Percentiles rank a stretch among this genome's conserved stretches.
Evolutionary conservation across 2,113 vertebrate species (phyloP).

Genomic region (Pygoscelis antarcticus): DNA sequence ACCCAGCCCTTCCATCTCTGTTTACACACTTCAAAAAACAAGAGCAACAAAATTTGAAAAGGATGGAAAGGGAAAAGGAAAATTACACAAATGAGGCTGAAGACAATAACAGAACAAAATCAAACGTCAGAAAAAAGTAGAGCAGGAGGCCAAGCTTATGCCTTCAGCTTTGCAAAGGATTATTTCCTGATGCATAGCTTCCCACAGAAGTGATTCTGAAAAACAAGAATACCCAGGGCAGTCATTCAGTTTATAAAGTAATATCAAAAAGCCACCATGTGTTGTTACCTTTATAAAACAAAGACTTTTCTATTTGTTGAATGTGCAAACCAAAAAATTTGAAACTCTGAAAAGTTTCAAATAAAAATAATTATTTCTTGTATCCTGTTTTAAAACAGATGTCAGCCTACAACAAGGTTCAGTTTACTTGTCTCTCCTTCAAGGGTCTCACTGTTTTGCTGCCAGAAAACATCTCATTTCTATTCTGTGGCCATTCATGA

Average conservation of each 20-base stretch:
- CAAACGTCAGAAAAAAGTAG: background rate
- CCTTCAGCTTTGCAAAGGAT: background rate
- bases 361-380: background rate
- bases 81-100: background rate
- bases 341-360: background rate
- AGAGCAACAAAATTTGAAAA: background rate
- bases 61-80: background rate
- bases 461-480: background rate
- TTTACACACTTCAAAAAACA: background rate
- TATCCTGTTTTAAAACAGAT: background rate
- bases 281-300: background rate
- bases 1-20: background rate
- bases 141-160: background rate
- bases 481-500: background rate
- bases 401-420: background rate
- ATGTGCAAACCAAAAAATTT: background rate
- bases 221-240: background rate
- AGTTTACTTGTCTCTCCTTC: background rate
- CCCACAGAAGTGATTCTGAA: background rate
- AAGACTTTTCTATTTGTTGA: background rate
- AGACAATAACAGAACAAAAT: conserved; percentile 5
- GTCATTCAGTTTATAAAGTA: background rate
- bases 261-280: background rate
- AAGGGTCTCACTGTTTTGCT: background rate
- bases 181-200: background rate